Base-by-base conservation (phyloP, 2,888 invertebrate genomes). In the Tetropium fuscum region DNA sequence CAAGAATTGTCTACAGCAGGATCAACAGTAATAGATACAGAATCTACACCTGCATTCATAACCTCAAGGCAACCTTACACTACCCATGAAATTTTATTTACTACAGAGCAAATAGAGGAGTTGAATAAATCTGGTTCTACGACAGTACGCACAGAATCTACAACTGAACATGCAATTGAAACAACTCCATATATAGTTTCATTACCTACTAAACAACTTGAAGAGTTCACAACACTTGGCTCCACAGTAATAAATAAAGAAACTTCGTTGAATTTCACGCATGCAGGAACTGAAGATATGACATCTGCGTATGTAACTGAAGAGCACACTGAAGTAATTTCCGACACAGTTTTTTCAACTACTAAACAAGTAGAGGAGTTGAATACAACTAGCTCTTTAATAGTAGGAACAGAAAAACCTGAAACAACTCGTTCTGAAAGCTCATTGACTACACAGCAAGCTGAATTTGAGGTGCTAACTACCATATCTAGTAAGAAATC, bases 1-100 rank as follows among this genome's bases (percentile, higher is more conserved):
- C 13, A 61, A 5, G 61, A 63, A 53, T 32, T 64, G 16, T 53
- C 49, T n/a, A 62, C 60, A 18, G 6, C 10, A 6, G 34, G 15
- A 7, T 7, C 11, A 13, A 34, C 13, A 13, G 15, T 15, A 45
- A 19, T 48, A 16, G 19, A 8, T 34, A 6, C 11, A 30, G 48
- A 32, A 48, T 15, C 19, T 25, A 49, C 36, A 6, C 2, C 20
- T 5, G 10, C 16, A 38, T 38, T 16, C 18, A 16, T n/a, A 15
- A 38, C 38, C 2, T 4, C 2, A 38, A 15, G 4, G n/a, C 16
- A 15, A 8, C 3, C 18, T 27, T 8, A 27, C 13, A 44, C 25
- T 3, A 13, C 43, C 22, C 30, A 7, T 5, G 43, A 32, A 13
- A 10, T 32, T n/a, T 13, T 22, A 25, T 10, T 10, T n/a, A 32